Conservation (phyloP, 2,797 vertebrate genomes). For the Sebastes kiyomatsui region DNA sequence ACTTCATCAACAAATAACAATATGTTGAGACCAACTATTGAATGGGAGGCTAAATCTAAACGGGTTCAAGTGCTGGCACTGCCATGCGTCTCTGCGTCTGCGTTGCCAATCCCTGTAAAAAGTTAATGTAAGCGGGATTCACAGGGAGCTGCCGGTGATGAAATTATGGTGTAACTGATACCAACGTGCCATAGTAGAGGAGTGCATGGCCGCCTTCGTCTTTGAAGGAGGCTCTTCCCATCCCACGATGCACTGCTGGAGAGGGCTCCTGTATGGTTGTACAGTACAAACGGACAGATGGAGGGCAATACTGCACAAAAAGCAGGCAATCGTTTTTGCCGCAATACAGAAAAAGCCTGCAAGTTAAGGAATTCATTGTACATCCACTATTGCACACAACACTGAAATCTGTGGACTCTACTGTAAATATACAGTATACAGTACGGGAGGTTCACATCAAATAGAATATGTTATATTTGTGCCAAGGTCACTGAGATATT, state of each 20-base stretch:
- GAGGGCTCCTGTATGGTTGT: slow-evolving; percentile 65
- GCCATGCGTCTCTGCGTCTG: slow-evolving; percentile 71
- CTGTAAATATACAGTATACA: slow-evolving; percentile 23
- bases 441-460: background rate
- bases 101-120: slow-evolving; percentile 86
- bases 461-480: background rate
- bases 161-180: slow-evolving; percentile 88
- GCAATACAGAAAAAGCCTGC: slow-evolving; percentile 49
- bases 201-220: slow-evolving; percentile 71
- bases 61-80: slow-evolving; percentile 56
- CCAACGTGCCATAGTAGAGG: slow-evolving; percentile 81
- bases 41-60: slow-evolving; percentile 55
- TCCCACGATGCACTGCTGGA: slow-evolving; percentile 72
- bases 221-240: slow-evolving; percentile 78
- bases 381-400: slow-evolving; percentile 49
- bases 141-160: slow-evolving; percentile 86
- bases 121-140: slow-evolving; percentile 87
- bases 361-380: slow-evolving; percentile 45
- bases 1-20: slow-evolving; percentile 72
- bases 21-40: slow-evolving; percentile 46
- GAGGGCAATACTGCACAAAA: slow-evolving; percentile 73
- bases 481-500: background rate
- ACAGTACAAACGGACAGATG: slow-evolving; percentile 74
- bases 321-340: slow-evolving; percentile 68
- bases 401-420: slow-evolving; percentile 48